Evolutionary conservation across 1,140 invertebrate species (phyloP), one percentile per base, ranked within the genome.

Genomic region (Marisa cornuarietis): DNA sequence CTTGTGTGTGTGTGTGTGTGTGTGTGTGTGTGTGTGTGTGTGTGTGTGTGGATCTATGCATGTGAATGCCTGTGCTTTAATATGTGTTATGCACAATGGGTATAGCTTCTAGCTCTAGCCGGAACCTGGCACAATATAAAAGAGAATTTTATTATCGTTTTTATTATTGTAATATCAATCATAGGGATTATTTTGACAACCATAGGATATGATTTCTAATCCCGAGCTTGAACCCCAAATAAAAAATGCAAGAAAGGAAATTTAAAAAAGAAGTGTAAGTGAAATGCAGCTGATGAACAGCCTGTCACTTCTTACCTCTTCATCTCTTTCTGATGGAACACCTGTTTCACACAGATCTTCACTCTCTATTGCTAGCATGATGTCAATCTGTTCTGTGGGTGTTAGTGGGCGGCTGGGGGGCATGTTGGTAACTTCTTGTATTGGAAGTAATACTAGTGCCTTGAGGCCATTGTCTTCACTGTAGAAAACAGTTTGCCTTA

Each of bases 311-410:
- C 58, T 54, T 24, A 91, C 90, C 85, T 91, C 87, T 13, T 89
- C 54, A 79, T 91, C 90, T 80, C 84, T 81, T 20, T 88, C 85
- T 49, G 84, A 76, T 6, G 90, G 88, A 58, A 86, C 85, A 24
- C 85, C 83, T 63, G 85, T 82, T 42, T 79, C 73, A 54, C 85
- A 63, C 24, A 79, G 65, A 72, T 86, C 82, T 80, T 91, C 88
- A 31, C 82, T 80, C 75, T 91, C 89, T 75, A 90, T 89, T 11
- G 81, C 80, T 62, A 77, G 78, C 88, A 91, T 91, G 20, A 91
- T 89, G 51, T 90, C 86, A 72, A 91, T 84, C 84, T 91, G 91
- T 84, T 91, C 88, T 79, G 81, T 87, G 20, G 91, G 91, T 42
- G 89, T 90, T 77, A 91, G 78, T n/a, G 91, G 87, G 63, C 90